Evolutionary conservation across 2,797 vertebrate genomes (phyloP).

Genomic region (Xenopus petersii): DNA sequence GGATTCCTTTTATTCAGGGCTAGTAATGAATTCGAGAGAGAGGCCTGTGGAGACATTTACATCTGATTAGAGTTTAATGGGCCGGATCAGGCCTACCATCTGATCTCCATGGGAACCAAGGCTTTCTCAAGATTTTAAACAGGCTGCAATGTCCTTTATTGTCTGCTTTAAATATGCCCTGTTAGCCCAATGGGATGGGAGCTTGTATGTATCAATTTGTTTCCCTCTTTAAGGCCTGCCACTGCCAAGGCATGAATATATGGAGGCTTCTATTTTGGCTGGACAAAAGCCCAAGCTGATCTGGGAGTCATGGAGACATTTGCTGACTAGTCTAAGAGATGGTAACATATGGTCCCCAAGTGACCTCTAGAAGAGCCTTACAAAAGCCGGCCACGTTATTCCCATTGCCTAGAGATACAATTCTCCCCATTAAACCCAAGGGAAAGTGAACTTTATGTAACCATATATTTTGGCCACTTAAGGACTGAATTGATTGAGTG

Average conservation of each 20-base stretch:
- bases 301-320: slow-evolving; percentile 84
- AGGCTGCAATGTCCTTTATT: slow-evolving; percentile 85
- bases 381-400: slow-evolving; percentile 71
- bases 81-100: slow-evolving; percentile 72
- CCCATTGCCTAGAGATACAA: slow-evolving; percentile 58
- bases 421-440: slow-evolving; percentile 73
- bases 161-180: slow-evolving; percentile 80
- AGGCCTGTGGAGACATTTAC: slow-evolving; percentile 77
- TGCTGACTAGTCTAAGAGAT: slow-evolving; percentile 77
- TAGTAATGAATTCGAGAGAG: slow-evolving; percentile 60
- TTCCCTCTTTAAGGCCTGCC: slow-evolving; percentile 77
- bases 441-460: slow-evolving; percentile 80
- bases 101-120: slow-evolving; percentile 76
- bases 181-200: slow-evolving; percentile 75
- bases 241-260: slow-evolving; percentile 84
- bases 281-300: slow-evolving; percentile 83
- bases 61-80: slow-evolving; percentile 93
- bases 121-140: slow-evolving; percentile 90
- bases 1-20: slow-evolving; percentile 60
- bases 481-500: slow-evolving; percentile 24
- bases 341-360: slow-evolving; percentile 90
- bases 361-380: slow-evolving; percentile 75
- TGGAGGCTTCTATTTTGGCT: slow-evolving; percentile 73
- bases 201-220: slow-evolving; percentile 95
- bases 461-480: slow-evolving; percentile 57